These are phyloP conservation scores for Tangara arthus DNA, from an alignment of 2,797 vertebrate species.

Conservation along the genomic window DNA sequence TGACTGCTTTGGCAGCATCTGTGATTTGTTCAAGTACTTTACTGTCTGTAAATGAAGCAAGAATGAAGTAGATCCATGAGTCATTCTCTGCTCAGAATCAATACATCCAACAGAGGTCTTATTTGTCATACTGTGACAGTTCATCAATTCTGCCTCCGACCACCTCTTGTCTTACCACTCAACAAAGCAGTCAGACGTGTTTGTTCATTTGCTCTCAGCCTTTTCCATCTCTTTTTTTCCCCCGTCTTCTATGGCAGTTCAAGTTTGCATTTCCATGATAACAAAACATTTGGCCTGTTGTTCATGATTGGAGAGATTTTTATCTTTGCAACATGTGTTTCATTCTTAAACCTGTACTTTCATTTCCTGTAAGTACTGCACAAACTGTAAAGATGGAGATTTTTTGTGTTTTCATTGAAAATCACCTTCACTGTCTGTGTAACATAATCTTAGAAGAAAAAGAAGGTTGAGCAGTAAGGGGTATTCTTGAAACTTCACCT, in stretches of 20 bases:
- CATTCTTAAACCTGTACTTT: not conserved
- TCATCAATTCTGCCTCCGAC: constrained; percentile 46
- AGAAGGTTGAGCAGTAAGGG: not conserved
- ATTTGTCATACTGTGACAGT: constrained; percentile 59
- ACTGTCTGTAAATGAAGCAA: constrained; percentile 32
- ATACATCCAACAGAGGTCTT: constrained; percentile 54
- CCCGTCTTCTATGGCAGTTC: not conserved
- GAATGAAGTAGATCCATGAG: constrained; percentile 56
- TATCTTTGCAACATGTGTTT: not conserved
- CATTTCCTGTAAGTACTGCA: not conserved
- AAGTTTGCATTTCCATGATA: not conserved
- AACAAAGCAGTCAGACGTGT: not conserved
- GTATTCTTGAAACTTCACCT: not conserved
- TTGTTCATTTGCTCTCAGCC: constrained; percentile 29
- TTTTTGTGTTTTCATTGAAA: not conserved
- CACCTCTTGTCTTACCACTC: constrained; percentile 5
- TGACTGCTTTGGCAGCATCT: constrained; percentile 46
- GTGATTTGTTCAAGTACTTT: constrained; percentile 52
- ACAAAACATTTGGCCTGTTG: not conserved
- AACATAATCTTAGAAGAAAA: not conserved
- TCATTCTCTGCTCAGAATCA: constrained; percentile 57
- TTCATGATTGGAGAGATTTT: not conserved
- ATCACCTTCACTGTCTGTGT: not conserved
- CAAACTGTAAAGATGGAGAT: not conserved
- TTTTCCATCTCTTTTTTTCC: not conserved